These are phyloP conservation scores for Nyctereutes procyonoides DNA, from an alignment of 2,113 vertebrate genomes.

Conservation along the genomic window DNA sequence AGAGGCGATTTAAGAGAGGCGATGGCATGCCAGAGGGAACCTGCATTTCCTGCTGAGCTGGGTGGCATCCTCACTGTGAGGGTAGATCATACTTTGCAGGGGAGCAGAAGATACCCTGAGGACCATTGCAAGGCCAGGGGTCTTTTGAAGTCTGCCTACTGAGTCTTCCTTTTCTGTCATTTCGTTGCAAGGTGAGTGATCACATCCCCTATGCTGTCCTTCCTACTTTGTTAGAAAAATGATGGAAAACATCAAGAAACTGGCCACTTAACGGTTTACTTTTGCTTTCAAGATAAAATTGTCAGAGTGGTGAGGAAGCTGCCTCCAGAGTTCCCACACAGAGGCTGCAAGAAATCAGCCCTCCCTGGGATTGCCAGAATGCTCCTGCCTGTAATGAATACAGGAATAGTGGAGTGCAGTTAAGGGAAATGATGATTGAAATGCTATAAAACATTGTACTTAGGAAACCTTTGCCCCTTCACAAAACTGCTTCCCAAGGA, in stretches of 20 bases:
- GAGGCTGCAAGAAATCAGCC: not conserved
- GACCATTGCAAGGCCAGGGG: not conserved
- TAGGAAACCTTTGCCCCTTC: conserved; percentile 33
- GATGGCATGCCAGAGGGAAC: fast-evolving
- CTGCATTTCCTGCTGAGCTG: not conserved
- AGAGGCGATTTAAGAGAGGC: not conserved
- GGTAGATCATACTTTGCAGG: not conserved
- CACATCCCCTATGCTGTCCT: not conserved
- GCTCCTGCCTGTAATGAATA: not conserved
- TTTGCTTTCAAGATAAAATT: not conserved
- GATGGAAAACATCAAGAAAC: not conserved
- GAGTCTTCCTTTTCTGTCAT: not conserved
- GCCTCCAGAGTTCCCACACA: not conserved
- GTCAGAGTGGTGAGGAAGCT: not conserved
- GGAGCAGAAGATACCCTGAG: not conserved
- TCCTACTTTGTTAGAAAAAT: not conserved
- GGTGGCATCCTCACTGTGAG: fast-evolving
- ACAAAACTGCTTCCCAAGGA: not conserved
- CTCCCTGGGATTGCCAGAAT: not conserved
- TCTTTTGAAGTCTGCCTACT: not conserved
- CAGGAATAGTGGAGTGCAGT: not conserved
- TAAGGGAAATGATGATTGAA: conserved; percentile 38
- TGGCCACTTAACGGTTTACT: not conserved
- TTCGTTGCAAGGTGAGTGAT: not conserved
- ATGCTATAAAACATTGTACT: conserved; percentile 35